A percentile compares a stretch with the other conserved stretches of the same genome.
phyloP scores from a whole-genome alignment of 2,888 invertebrate species.

The Drosophila recens region DNA sequence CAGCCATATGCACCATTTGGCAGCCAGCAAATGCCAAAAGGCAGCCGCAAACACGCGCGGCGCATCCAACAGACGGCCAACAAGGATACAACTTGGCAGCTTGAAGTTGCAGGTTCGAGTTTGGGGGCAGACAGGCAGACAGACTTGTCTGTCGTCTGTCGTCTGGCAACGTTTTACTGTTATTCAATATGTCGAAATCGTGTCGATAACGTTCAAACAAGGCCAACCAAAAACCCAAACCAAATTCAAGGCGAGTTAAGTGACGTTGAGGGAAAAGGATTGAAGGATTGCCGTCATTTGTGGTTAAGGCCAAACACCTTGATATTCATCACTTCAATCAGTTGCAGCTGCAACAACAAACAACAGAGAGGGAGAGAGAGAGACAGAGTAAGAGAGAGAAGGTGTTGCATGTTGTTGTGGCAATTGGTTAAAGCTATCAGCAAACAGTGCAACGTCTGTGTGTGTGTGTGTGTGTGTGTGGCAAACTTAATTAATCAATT shows the following conservation, averaged over 20 bases:
- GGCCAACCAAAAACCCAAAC: constrained; percentile 27
- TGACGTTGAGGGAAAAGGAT: constrained; percentile 6
- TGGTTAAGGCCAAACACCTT: constrained; percentile 53
- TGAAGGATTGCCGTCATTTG: constrained; percentile 62
- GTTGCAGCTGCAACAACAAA: constrained; percentile 28
- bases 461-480: constrained; percentile 27
- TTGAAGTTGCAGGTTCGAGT: not conserved
- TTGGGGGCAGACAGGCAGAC: constrained; percentile 36
- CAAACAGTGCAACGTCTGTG: constrained; percentile 44
- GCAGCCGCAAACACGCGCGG: constrained; percentile 75
- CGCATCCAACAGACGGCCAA: constrained; percentile 44
- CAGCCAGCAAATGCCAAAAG: constrained; percentile 77
- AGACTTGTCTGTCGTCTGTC: too few relatives aligned
- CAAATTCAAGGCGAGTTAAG: constrained; percentile 4
- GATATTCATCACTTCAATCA: constrained; percentile 21
- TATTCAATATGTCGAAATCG: constrained; percentile 82
- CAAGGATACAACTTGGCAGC: constrained; percentile 40
- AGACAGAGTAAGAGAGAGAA: not conserved
- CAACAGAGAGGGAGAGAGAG: too few relatives aligned
- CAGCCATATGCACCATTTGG: constrained; percentile 80
- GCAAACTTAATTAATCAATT: constrained; percentile 80
- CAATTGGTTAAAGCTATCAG: constrained; percentile 45
- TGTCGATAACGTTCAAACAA: constrained; percentile 78
- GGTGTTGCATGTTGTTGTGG: constrained; percentile 10
- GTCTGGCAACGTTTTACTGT: constrained; percentile 73